These are phyloP conservation scores for Calypte anna DNA, from an alignment of 2,113 vertebrate species.

Conservation along the genomic window DNA sequence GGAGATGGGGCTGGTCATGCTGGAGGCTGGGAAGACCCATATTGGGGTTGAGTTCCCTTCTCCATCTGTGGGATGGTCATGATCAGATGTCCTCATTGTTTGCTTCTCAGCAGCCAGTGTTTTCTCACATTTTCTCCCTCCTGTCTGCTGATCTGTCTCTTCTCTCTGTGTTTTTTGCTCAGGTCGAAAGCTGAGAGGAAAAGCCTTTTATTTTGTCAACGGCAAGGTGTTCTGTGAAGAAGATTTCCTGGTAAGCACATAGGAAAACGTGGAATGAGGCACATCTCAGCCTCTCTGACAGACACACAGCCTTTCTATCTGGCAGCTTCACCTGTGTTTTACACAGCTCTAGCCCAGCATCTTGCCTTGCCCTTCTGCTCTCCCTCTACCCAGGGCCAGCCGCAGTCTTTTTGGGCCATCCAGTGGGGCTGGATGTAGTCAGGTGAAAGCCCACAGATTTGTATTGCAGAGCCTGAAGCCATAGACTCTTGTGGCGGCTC, in stretches of 20 bases:
- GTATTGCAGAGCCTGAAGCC: neutral
- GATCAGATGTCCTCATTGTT: neutral
- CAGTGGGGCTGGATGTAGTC: neutral
- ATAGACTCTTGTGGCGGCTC: neutral
- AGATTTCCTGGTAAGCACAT: constrained; percentile 91
- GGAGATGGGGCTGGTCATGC: neutral
- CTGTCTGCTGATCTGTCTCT: neutral
- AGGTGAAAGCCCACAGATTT: neutral
- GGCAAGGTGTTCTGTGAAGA: constrained; percentile 92
- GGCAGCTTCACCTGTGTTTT: neutral
- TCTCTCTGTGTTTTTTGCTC: neutral
- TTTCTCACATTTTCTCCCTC: neutral
- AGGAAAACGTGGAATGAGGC: neutral
- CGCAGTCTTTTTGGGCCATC: neutral
- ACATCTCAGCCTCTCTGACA: accelerated
- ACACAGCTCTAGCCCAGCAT: neutral
- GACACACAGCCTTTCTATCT: neutral
- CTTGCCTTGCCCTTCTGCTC: neutral
- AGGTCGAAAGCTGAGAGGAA: constrained; percentile 87
- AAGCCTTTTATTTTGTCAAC: constrained; percentile 88
- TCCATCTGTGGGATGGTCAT: accelerated
- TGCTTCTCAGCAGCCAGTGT: neutral
- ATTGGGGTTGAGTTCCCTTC: neutral
- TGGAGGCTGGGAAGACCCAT: neutral
- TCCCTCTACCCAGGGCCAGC: neutral